These are phyloP conservation scores for Mycalesis mineus DNA, from an alignment of 2,888 invertebrate genomes.

Conservation along the genomic window DNA sequence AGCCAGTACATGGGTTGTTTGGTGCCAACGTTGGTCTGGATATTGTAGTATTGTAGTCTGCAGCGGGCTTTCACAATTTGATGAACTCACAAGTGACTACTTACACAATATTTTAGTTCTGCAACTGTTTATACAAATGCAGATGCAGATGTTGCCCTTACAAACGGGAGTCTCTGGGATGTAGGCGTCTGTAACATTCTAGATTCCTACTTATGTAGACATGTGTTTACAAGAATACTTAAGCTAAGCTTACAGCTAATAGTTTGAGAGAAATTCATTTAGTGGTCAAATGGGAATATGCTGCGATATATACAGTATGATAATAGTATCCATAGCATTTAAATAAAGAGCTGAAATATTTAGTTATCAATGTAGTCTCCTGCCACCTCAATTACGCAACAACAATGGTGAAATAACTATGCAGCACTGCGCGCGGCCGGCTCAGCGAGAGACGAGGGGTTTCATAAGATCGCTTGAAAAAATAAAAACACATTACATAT, in stretches of 20 bases:
- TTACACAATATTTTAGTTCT: slow-evolving; percentile 27
- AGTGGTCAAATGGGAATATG: background rate
- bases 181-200: slow-evolving; percentile 28
- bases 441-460: slow-evolving; percentile 7
- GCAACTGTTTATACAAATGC: slow-evolving; percentile 22
- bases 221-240: slow-evolving; percentile 21
- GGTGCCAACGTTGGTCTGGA: background rate
- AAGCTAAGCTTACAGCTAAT: slow-evolving; percentile 8
- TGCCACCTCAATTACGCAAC: background rate
- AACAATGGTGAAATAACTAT: background rate
- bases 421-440: background rate
- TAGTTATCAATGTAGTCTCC: background rate
- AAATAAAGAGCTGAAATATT: background rate
- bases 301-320: background rate
- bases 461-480: slow-evolving; percentile 14
- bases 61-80: slow-evolving; percentile 20
- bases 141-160: slow-evolving; percentile 27
- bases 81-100: slow-evolving; percentile 25
- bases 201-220: slow-evolving; percentile 29
- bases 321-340: background rate
- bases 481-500: slow-evolving; percentile 13
- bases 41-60: slow-evolving; percentile 6
- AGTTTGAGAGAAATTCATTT: slow-evolving; percentile 3
- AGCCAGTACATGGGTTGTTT: background rate
- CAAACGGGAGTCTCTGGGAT: slow-evolving; percentile 26